A percentile compares a stretch with the other conserved stretches of the same genome.
Conservation (phyloP, 2,797 vertebrate species). For the Anas bahamensis region DNA sequence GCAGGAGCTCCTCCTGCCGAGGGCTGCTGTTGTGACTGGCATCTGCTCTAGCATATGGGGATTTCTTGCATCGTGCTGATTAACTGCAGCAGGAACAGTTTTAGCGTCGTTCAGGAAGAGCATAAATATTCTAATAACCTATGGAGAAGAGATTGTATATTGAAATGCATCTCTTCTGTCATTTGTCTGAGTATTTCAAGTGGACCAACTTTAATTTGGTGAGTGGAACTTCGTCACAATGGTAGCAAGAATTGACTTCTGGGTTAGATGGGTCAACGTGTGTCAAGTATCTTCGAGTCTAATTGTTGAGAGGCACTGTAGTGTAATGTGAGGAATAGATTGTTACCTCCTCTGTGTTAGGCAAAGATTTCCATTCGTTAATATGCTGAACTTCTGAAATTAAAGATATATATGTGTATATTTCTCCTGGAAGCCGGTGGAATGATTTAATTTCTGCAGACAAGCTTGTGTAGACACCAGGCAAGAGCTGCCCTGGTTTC, state of each 20-base stretch:
- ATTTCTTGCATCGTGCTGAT: not conserved
- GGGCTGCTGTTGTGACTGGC: not conserved
- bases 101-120: not conserved
- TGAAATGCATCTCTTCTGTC: not conserved
- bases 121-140: not conserved
- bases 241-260: not conserved
- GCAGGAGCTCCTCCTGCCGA: not conserved
- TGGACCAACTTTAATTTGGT: not conserved
- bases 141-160: not conserved
- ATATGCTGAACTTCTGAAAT: not conserved
- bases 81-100: not conserved
- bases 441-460: not conserved
- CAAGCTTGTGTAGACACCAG: not conserved
- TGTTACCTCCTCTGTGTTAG: not conserved
- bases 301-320: not conserved
- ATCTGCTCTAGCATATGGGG: rapidly evolving
- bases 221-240: not conserved
- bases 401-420: not conserved
- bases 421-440: not conserved
- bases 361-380: not conserved
- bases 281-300: not conserved
- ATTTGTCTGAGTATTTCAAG: not conserved
- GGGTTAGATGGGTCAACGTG: not conserved
- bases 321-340: not conserved
- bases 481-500: not conserved